Evolutionary conservation across 2,797 vertebrate species (phyloP).

Genomic region (Amphiprion clarkii): DNA sequence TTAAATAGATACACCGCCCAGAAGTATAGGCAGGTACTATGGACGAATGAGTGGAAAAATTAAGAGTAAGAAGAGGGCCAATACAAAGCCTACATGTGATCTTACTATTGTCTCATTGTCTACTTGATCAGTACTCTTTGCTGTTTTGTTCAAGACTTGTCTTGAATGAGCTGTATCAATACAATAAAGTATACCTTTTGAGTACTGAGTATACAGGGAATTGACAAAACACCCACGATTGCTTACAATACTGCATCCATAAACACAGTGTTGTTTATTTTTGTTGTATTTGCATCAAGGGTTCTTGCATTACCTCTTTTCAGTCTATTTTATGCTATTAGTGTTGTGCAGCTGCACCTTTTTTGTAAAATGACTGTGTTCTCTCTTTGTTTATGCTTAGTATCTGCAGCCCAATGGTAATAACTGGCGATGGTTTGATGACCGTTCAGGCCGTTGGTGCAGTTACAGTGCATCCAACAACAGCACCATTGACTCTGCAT

Average conservation of each 20-base stretch:
- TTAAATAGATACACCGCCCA: neutral
- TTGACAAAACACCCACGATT: too few species aligned
- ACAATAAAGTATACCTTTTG: neutral
- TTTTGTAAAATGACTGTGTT: neutral
- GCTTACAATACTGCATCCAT: too few species aligned
- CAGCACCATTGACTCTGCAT: constrained; percentile 96
- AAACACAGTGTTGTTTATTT: neutral
- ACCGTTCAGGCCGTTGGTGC: constrained; percentile 97
- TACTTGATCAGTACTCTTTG: too few species aligned
- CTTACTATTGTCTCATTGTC: too few species aligned
- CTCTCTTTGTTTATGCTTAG: constrained; percentile 70
- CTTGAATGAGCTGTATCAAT: neutral
- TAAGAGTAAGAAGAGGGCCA: neutral
- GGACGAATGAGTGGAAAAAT: neutral
- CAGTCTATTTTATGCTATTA: neutral
- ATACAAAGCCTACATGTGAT: neutral
- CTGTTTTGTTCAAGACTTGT: neutral
- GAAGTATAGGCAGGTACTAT: neutral
- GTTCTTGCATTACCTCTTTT: neutral
- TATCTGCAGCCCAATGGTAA: constrained; percentile 96
- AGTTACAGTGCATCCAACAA: constrained; percentile 98
- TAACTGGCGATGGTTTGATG: constrained; percentile 99
- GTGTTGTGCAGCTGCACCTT: neutral
- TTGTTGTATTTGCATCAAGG: neutral
- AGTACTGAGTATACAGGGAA: neutral